Base-by-base conservation (phyloP, 64 coral and sea anemone species). In the Actinia equina region DNA sequence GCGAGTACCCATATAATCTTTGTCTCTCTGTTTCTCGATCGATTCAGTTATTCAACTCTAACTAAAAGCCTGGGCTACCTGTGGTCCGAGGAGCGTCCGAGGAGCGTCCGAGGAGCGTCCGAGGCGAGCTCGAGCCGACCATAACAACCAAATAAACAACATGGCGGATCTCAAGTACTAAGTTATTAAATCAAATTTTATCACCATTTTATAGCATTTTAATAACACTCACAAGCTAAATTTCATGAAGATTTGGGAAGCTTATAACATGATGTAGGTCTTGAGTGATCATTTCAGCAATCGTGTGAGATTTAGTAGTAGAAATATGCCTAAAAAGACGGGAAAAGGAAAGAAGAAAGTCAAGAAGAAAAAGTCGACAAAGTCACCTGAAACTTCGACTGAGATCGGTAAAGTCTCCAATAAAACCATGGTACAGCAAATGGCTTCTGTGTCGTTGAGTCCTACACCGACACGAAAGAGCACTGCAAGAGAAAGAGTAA, bases 401-500 rank as follows among this genome's bases (percentile, higher is more conserved):
- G 69, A 90, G 69, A 44, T 96, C n/a, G 94, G 94, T 45, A 91
- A 65, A 26, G 82, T 96, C 30, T 67, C 94, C 2, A 96, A 96
- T 84, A 89, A 70, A 42, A 93, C 86, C 15, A 96, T 96, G 94
- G 88, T 96, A 53, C 94, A 93, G 41, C 94, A 96, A 56, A 96
- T 96, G 94, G 94, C 94, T 71, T 96, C 94, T 57, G 80, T 89
- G 44, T 88, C 91, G 20, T 69, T 96, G 9, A 96, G 94, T 53
- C 91, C 92, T 30, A 84, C 86, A 77, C 83, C 84, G 13, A 86
- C 83, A 23, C 85, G 91, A 18, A 79, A 79, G 15, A 43, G 25
- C 5, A 83, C 94, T 17, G 81, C 94, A 4, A 83, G 88, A 88
- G 94, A 96, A 60, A 92, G 88, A 85, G 94, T 96, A 49, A 85